Evolutionary conservation across 2,797 vertebrate species (phyloP).

Genomic region (Spea hammondii): DNA sequence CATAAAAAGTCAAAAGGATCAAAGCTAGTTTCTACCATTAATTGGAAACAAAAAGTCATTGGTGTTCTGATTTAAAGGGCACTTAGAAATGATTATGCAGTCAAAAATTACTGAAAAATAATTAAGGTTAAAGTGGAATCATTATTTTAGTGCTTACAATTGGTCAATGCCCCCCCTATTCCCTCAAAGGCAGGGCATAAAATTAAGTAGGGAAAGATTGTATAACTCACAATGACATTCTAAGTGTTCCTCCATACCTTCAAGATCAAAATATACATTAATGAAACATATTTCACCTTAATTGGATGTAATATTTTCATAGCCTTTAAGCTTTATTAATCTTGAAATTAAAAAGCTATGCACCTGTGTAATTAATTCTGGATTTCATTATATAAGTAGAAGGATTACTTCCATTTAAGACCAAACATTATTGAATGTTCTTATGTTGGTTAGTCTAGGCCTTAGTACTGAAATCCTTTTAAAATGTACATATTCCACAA

Average conservation of each 20-base stretch:
- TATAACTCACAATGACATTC: constrained; percentile 52
- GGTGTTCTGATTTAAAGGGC: constrained; percentile 66
- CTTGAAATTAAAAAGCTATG: constrained; percentile 35
- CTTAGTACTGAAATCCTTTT: no score
- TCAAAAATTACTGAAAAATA: constrained; percentile 56
- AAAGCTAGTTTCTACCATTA: constrained; percentile 70
- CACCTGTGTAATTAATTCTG: constrained; percentile 48
- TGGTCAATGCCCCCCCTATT: constrained; percentile 49
- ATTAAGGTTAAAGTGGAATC: constrained; percentile 60
- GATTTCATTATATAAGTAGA: constrained; percentile 21
- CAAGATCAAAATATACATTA: constrained; percentile 54
- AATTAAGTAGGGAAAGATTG: constrained; percentile 52
- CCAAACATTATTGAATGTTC: constrained; percentile 3
- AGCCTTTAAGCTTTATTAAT: constrained; percentile 55
- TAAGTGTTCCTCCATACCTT: constrained; percentile 52
- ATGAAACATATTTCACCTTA: constrained; percentile 57
- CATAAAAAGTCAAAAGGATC: constrained; percentile 69
- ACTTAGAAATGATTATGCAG: constrained; percentile 63
- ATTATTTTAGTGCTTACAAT: constrained; percentile 55
- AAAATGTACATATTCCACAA: no score
- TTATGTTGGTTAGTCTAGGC: neutral
- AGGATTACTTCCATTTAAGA: constrained; percentile 29
- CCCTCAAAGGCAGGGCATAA: constrained; percentile 53
- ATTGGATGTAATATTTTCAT: constrained; percentile 59
- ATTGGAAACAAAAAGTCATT: constrained; percentile 70